These are phyloP conservation scores for Frieseomelitta varia DNA, from an alignment of 1,140 invertebrate species.

Conservation along the genomic window DNA sequence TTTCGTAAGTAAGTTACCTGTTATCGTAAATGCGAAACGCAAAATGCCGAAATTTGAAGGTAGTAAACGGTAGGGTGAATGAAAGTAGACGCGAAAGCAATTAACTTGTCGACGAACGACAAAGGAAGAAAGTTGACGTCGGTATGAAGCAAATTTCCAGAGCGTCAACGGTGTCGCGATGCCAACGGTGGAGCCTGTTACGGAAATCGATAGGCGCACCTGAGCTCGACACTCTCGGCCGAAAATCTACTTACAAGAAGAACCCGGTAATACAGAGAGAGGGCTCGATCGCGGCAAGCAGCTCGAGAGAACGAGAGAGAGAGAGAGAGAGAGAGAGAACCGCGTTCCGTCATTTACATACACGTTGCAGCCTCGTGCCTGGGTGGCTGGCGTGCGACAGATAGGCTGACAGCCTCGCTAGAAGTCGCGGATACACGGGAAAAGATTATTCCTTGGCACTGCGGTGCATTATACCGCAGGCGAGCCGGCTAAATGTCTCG, in stretches of 20 bases:
- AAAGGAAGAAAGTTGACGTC: too few relatives aligned
- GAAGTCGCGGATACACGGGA: slow-evolving; percentile 46
- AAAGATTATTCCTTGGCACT: slow-evolving; percentile 34
- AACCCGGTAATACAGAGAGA: slow-evolving; percentile 40
- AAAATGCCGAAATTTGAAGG: too few relatives aligned
- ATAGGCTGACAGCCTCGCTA: slow-evolving; percentile 45
- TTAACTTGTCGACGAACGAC: neutral
- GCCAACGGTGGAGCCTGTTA: neutral
- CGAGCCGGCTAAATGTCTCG: slow-evolving; percentile 33
- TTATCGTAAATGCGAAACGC: too few relatives aligned
- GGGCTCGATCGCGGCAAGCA: slow-evolving; percentile 2
- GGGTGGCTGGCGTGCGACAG: slow-evolving; percentile 39
- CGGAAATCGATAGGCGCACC: slow-evolving; percentile 45
- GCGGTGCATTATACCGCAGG: slow-evolving; percentile 22
- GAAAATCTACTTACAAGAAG: slow-evolving; percentile 50
- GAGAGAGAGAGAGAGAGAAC: neutral
- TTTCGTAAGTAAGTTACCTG: too few relatives aligned
- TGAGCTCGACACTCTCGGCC: slow-evolving; percentile 39
- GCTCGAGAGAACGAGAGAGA: neutral
- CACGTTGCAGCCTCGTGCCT: slow-evolving; percentile 31
- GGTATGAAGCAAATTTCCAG: slow-evolving; percentile 5
- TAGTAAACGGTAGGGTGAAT: neutral
- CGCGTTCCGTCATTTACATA: slow-evolving; percentile 60
- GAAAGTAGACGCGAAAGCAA: neutral
- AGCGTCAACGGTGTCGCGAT: neutral